Percentiles rank a stretch among this genome's conserved stretches.
phyloP scores from a whole-genome alignment of 2,113 vertebrate species.

The Cyanoderma ruficeps region DNA sequence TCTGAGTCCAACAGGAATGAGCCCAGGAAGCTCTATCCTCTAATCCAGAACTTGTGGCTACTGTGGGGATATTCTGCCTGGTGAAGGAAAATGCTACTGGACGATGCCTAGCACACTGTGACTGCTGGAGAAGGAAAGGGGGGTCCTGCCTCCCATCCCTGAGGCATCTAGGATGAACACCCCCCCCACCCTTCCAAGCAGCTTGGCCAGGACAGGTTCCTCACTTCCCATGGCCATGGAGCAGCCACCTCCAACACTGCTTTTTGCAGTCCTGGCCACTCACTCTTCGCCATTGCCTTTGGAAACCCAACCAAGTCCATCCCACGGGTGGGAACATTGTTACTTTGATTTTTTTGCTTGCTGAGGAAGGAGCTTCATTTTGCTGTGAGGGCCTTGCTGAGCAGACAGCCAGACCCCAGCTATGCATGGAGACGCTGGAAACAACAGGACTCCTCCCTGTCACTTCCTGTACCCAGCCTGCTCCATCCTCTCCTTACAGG shows the following conservation, averaged over 20 bases:
- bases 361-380: neutral
- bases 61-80: accelerated
- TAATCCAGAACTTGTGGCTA: accelerated
- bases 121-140: neutral
- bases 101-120: accelerated
- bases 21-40: neutral
- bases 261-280: neutral
- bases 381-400: neutral
- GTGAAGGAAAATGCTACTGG: accelerated
- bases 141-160: neutral
- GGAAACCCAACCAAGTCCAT: neutral
- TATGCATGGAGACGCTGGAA: accelerated
- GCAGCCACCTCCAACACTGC: accelerated
- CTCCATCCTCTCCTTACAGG: neutral
- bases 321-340: neutral
- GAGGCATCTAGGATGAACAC: neutral
- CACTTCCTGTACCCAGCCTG: neutral
- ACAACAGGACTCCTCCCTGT: neutral
- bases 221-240: neutral
- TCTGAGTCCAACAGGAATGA: neutral
- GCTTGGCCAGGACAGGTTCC: neutral
- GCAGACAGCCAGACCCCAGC: neutral
- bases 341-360: neutral
- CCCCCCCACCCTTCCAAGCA: neutral
- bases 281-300: neutral